Percentiles rank a stretch among this genome's conserved stretches.
Evolutionary conservation across 2,888 invertebrate genomes (phyloP).

Genomic region (Melikaiella ostensackeni): DNA sequence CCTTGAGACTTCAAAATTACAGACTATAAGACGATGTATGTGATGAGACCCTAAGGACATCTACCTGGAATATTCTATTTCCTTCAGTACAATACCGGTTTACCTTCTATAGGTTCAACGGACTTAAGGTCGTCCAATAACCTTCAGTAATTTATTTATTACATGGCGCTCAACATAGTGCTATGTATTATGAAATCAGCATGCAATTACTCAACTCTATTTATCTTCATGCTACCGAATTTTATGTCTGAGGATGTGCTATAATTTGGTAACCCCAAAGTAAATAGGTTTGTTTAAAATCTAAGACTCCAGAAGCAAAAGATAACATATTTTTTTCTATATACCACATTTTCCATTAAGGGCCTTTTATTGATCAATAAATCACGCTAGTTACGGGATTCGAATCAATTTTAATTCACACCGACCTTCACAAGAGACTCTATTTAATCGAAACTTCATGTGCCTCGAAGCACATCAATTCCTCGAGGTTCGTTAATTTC

Average conservation of each 20-base stretch:
- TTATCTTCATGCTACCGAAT: constrained; percentile 6
- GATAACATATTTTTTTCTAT: background rate
- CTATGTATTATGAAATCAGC: constrained; percentile 1
- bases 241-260: background rate
- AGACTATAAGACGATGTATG: background rate
- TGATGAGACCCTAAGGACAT: background rate
- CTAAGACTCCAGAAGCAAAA: background rate
- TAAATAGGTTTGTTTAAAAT: background rate
- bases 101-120: constrained; percentile 51
- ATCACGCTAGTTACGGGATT: background rate
- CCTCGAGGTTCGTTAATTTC: constrained; percentile 21
- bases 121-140: constrained; percentile 56
- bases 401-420: background rate
- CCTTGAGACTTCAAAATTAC: background rate
- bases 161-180: constrained; percentile 12
- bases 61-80: constrained; percentile 28
- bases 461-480: constrained; percentile 2
- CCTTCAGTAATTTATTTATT: constrained; percentile 51
- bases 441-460: constrained; percentile 22
- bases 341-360: background rate
- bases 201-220: background rate
- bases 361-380: background rate
- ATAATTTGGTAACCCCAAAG: background rate
- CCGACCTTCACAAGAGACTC: constrained; percentile 21
- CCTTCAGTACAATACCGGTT: constrained; percentile 44